These are phyloP conservation scores for Cydia strobilella DNA, from an alignment of 1,140 invertebrate genomes.

Conservation along the genomic window DNA sequence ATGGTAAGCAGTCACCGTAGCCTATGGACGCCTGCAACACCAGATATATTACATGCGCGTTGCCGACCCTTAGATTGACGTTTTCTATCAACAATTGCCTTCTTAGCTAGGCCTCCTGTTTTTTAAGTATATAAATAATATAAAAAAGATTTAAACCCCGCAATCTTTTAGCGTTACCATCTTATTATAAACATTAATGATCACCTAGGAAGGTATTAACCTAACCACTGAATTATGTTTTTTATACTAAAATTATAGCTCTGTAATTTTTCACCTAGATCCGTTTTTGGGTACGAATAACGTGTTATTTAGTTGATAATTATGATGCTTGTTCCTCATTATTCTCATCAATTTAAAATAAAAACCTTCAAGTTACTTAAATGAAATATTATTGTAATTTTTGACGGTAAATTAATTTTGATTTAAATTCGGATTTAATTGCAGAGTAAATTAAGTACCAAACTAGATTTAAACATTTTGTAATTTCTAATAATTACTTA, in stretches of 20 bases:
- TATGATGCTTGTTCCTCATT: neutral
- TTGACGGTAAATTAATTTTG: neutral
- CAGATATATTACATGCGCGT: too few relatives aligned
- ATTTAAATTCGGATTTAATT: too few relatives aligned
- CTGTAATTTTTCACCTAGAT: conserved; percentile 1
- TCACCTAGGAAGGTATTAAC: neutral
- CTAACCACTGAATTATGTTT: neutral
- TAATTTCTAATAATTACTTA: too few relatives aligned
- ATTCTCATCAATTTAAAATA: neutral
- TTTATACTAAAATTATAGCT: neutral
- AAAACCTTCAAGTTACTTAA: neutral
- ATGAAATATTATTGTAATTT: neutral
- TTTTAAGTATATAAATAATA: too few relatives aligned
- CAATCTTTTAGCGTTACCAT: neutral
- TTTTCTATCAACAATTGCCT: too few relatives aligned
- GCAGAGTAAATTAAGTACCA: too few relatives aligned
- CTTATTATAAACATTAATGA: neutral
- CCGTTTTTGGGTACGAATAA: neutral
- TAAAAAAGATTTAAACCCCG: too few relatives aligned
- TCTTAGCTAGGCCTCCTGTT: too few relatives aligned
- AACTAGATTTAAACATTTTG: too few relatives aligned
- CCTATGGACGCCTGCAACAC: too few relatives aligned
- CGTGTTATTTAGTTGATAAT: neutral
- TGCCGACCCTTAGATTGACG: too few relatives aligned
- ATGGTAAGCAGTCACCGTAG: too few relatives aligned